Evolutionary conservation across 2,797 vertebrate species (phyloP).

Genomic region (Coregonus sp.): DNA sequence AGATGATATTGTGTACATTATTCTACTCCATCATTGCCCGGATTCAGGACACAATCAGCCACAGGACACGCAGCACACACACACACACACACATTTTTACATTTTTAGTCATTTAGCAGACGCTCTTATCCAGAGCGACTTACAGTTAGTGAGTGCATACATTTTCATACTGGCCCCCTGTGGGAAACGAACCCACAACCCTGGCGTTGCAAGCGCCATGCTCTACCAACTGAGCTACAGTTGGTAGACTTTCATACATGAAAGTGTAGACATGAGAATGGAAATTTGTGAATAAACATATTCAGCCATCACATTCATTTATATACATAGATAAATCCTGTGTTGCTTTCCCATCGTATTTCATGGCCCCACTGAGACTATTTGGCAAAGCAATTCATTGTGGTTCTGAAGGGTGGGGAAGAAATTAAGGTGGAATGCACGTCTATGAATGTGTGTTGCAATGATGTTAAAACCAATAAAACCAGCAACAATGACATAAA

Average conservation of each 20-base stretch:
- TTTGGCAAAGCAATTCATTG: constrained; percentile 32
- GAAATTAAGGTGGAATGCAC: constrained; percentile 29
- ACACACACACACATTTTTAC: background rate
- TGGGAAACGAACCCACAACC: no score
- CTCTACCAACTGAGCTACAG: no score
- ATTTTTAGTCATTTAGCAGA: no score
- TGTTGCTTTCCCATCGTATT: constrained; percentile 11
- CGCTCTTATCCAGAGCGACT: no score
- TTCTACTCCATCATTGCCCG: constrained; percentile 50
- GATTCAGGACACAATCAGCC: constrained; percentile 20
- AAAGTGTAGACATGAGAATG: background rate
- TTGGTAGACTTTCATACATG: background rate
- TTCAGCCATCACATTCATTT: background rate
- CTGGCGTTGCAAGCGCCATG: no score
- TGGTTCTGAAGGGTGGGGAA: constrained; percentile 4
- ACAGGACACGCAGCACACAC: background rate
- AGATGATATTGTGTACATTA: constrained; percentile 45
- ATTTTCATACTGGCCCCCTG: no score
- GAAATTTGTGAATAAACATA: constrained; percentile 7
- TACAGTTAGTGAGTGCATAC: no score
- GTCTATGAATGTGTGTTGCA: constrained; percentile 23
- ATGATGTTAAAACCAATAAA: constrained; percentile 22
- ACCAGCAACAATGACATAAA: background rate
- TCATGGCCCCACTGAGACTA: constrained; percentile 30
- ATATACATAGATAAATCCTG: background rate